These are phyloP conservation scores for Hoplostethus mediterraneus DNA, from an alignment of 2,797 vertebrate genomes.

Conservation along the genomic window DNA sequence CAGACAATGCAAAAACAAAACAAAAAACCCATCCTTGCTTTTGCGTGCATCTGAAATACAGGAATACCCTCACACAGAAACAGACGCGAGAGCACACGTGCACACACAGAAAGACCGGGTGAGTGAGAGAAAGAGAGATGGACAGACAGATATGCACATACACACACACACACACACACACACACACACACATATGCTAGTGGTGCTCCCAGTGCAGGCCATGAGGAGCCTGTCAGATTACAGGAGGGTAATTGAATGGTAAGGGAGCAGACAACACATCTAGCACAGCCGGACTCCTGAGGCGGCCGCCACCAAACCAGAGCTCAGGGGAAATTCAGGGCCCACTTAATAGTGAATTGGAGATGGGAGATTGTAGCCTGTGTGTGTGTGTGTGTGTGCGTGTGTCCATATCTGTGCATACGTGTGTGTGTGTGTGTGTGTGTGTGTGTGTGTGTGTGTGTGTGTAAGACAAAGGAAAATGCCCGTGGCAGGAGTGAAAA, in stretches of 20 bases:
- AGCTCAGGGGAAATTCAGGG: slow-evolving; percentile 81
- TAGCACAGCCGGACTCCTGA: slow-evolving; percentile 78
- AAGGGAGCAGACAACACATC: slow-evolving; percentile 81
- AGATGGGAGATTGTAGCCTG: slow-evolving; percentile 57
- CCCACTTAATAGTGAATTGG: slow-evolving; percentile 77
- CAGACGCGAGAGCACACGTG: slow-evolving; percentile 44
- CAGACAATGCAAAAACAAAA: slow-evolving; percentile 50
- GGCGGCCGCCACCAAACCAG: slow-evolving; percentile 67
- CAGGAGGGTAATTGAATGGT: slow-evolving; percentile 82
- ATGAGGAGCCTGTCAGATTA: slow-evolving; percentile 83
- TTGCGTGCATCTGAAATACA: slow-evolving; percentile 40
- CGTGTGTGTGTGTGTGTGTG: slow-evolving; percentile 29
- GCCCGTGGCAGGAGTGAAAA: slow-evolving; percentile 53
- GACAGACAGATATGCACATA: not conserved
- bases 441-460: slow-evolving; percentile 31
- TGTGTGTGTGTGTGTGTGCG: slow-evolving; percentile 23
- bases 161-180: slow-evolving; percentile 39
- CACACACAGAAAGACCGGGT: slow-evolving; percentile 22
- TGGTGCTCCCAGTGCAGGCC: slow-evolving; percentile 72
- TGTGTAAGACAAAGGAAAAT: slow-evolving; percentile 57
- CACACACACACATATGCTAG: slow-evolving; percentile 46
- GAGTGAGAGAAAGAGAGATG: slow-evolving; percentile 13
- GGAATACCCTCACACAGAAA: slow-evolving; percentile 39
- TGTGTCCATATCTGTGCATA: not conserved
- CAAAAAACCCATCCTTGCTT: slow-evolving; percentile 5